Percentiles rank a stretch among this genome's conserved stretches.
These are phyloP conservation scores for Agrenia bidenticulata DNA, from an alignment of 2,888 invertebrate species.

Conservation along the genomic window DNA sequence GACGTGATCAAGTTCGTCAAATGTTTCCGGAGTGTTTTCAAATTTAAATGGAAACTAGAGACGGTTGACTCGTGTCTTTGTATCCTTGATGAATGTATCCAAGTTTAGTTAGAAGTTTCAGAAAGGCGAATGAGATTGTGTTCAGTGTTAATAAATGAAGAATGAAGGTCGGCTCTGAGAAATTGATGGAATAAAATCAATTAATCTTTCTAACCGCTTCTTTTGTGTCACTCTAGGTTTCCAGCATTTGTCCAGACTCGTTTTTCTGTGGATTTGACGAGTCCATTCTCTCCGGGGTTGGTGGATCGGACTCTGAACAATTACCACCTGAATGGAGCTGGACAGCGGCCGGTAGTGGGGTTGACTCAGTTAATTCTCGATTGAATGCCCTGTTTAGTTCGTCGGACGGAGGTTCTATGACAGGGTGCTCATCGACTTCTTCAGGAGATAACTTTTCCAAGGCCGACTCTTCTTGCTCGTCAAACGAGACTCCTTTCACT, in stretches of 20 bases:
- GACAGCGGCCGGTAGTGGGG: slow-evolving; percentile 21
- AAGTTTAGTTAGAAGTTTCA: no score
- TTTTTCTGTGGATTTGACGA: slow-evolving; percentile 46
- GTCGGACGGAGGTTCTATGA: slow-evolving; percentile 14
- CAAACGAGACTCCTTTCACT: slow-evolving; percentile 33
- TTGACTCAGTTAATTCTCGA: slow-evolving; percentile 29
- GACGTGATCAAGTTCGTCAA: no score
- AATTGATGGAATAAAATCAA: no score
- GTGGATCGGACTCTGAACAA: slow-evolving; percentile 27
- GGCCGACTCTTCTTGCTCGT: slow-evolving; percentile 7
- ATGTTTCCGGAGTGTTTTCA: no score
- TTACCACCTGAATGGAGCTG: slow-evolving; percentile 35
- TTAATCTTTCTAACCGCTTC: no score
- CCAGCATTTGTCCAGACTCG: slow-evolving; percentile 47
- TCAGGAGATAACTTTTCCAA: not conserved
- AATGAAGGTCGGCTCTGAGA: no score
- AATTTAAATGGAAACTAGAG: no score
- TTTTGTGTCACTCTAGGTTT: no score
- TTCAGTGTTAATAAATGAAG: no score
- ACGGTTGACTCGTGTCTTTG: no score
- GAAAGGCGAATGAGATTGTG: no score
- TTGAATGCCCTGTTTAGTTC: slow-evolving; percentile 31
- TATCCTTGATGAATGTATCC: no score
- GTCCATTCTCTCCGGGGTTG: slow-evolving; percentile 34
- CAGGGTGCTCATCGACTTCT: not conserved